Percentiles rank a stretch among this genome's conserved stretches.
These are phyloP conservation scores for Sinocyclocheilus grahami DNA, from an alignment of 2,113 vertebrate genomes.

Conservation along the genomic window DNA sequence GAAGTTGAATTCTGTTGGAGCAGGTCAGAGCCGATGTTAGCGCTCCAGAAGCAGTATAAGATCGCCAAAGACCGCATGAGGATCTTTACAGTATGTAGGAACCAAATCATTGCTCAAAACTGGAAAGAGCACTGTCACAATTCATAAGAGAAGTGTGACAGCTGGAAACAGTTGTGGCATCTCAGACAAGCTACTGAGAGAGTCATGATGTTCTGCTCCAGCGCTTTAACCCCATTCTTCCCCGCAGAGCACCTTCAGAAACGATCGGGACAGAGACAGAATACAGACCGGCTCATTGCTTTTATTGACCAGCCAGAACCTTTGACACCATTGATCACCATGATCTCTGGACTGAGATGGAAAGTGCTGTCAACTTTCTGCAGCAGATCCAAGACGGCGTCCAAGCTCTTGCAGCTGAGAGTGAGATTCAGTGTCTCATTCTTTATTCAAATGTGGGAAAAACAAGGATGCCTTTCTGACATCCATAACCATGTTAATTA, in stretches of 20 bases:
- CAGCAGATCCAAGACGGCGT: not conserved
- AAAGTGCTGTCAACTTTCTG: not conserved
- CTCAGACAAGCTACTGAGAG: not conserved
- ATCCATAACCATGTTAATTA: not conserved
- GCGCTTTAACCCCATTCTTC: not conserved
- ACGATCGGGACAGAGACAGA: not conserved
- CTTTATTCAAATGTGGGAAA: too few species aligned
- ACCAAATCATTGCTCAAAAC: not conserved
- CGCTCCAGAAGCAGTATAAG: too few species aligned
- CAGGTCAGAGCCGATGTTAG: too few species aligned
- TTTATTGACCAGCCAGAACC: not conserved
- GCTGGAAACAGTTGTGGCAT: not conserved
- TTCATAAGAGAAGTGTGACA: not conserved
- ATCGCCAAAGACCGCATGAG: too few species aligned
- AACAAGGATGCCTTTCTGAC: too few species aligned
- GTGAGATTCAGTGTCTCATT: too few species aligned
- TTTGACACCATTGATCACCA: not conserved
- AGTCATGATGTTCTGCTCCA: slow-evolving; percentile 7
- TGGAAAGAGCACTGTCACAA: not conserved
- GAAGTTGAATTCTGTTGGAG: too few species aligned
- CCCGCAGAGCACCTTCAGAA: not conserved
- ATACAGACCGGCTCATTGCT: not conserved
- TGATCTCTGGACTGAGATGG: not conserved
- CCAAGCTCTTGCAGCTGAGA: not conserved
- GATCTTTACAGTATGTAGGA: not conserved